Percentiles rank a stretch among this genome's conserved stretches.
Evolutionary conservation across 2,113 vertebrate species (phyloP).

Genomic region (Garra rufa): DNA sequence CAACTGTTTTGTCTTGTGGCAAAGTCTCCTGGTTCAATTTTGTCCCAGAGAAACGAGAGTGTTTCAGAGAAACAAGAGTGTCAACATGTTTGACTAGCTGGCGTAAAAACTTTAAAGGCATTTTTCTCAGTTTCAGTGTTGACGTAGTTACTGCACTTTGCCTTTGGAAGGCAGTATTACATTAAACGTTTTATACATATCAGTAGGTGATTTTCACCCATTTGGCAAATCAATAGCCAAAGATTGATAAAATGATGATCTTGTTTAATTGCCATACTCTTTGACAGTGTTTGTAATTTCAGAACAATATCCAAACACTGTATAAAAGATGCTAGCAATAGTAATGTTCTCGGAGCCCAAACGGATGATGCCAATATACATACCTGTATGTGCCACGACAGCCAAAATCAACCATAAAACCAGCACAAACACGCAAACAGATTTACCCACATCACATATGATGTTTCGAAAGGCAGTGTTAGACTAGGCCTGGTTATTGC

Average conservation of each 20-base stretch:
- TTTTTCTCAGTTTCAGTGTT: too few species aligned
- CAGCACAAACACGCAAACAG: slow-evolving; percentile 28
- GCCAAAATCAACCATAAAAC: slow-evolving; percentile 60
- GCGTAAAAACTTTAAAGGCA: too few species aligned
- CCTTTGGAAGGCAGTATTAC: too few species aligned
- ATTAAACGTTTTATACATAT: neutral
- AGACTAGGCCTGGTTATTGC: slow-evolving; percentile 21
- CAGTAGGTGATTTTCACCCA: neutral
- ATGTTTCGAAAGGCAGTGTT: slow-evolving; percentile 34
- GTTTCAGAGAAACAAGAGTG: too few species aligned
- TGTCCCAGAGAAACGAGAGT: too few species aligned
- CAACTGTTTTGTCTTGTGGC: too few species aligned
- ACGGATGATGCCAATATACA: slow-evolving; percentile 51
- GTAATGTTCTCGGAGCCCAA: slow-evolving; percentile 14
- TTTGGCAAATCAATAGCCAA: slow-evolving; percentile 11
- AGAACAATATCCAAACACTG: neutral
- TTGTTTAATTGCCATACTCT: neutral
- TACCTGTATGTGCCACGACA: slow-evolving; percentile 52
- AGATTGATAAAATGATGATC: neutral
- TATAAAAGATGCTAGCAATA: slow-evolving; percentile 1
- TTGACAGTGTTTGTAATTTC: slow-evolving; percentile 15
- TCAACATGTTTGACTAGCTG: too few species aligned
- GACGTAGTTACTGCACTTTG: too few species aligned
- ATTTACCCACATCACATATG: neutral
- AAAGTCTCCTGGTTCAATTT: too few species aligned